A percentile compares a stretch with the other conserved stretches of the same genome.
Conservation (phyloP, 1,140 invertebrate species). For the Chrysomallon squamiferum region DNA sequence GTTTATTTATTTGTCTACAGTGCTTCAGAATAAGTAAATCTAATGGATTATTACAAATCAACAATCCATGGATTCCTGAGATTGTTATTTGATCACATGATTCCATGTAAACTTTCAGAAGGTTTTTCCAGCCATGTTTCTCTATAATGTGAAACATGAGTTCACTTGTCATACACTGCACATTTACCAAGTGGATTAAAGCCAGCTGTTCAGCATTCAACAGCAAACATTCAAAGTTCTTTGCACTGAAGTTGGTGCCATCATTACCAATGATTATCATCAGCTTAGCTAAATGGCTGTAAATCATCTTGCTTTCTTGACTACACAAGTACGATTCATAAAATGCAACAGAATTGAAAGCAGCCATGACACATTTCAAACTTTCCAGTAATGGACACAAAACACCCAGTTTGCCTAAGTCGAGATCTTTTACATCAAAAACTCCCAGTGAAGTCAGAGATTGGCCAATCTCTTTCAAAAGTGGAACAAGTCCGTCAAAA, state of each 20-base stretch:
- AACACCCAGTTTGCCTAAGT: conserved; percentile 1
- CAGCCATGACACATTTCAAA: conserved; percentile 11
- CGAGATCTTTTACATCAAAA: conserved; percentile 14
- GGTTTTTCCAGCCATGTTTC: conserved; percentile 2
- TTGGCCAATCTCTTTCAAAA: conserved; percentile 1
- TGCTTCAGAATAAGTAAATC: background rate
- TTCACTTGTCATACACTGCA: conserved; percentile 7
- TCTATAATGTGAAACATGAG: background rate
- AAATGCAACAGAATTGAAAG: conserved; percentile 9
- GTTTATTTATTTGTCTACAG: background rate
- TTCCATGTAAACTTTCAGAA: conserved; percentile 10
- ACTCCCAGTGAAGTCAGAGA: conserved; percentile 4
- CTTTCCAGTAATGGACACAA: conserved; percentile 6
- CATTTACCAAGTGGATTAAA: conserved; percentile 10
- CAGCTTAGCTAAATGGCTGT: conserved; percentile 1
- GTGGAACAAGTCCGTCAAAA: conserved; percentile 10
- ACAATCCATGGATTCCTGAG: background rate
- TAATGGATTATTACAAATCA: background rate
- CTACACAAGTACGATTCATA: background rate
- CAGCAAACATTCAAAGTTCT: conserved; percentile 1
- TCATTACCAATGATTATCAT: conserved; percentile 11
- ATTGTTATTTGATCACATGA: conserved; percentile 7
- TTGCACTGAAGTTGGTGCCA: background rate
- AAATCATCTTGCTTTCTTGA: background rate
- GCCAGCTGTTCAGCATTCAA: conserved; percentile 1